A percentile compares a stretch with the other conserved stretches of the same genome.
phyloP scores from a whole-genome alignment of 2,888 invertebrate genomes.

The Bombyx huttoni region DNA sequence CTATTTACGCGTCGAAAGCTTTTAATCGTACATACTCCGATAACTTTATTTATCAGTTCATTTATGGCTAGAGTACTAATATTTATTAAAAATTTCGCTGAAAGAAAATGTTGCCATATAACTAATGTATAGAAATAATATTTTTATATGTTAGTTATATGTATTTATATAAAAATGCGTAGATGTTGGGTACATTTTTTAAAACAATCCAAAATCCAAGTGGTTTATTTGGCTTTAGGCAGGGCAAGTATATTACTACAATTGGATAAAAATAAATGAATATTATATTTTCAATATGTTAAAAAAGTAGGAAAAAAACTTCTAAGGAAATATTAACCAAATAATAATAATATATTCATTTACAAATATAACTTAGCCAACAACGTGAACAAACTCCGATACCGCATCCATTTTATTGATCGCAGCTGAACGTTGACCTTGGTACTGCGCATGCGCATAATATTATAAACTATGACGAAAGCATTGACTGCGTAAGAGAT shows the following conservation, averaged over 20 bases:
- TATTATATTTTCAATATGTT: no score
- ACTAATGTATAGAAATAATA: no score
- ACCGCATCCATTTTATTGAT: conserved; percentile 3
- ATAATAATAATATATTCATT: neutral
- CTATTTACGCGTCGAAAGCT: conserved; percentile 13
- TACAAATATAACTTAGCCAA: neutral
- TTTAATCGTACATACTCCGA: conserved; percentile 19
- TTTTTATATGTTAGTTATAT: no score
- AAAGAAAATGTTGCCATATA: no score
- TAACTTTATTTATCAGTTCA: conserved; percentile 21
- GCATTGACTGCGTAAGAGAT: conserved; percentile 3
- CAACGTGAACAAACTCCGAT: neutral
- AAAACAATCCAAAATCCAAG: no score
- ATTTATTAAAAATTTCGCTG: neutral
- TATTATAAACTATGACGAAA: conserved; percentile 5
- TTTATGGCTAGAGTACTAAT: conserved; percentile 9
- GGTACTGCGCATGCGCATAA: conserved; percentile 12
- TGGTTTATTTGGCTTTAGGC: no score
- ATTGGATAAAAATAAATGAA: no score
- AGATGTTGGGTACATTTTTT: no score
- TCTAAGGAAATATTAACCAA: no score
- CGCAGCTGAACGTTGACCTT: conserved; percentile 7
- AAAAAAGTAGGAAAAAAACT: no score
- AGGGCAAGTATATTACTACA: no score
- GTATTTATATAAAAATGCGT: no score